These are phyloP conservation scores for Strix uralensis DNA, from an alignment of 2,113 vertebrate species.

Conservation along the genomic window DNA sequence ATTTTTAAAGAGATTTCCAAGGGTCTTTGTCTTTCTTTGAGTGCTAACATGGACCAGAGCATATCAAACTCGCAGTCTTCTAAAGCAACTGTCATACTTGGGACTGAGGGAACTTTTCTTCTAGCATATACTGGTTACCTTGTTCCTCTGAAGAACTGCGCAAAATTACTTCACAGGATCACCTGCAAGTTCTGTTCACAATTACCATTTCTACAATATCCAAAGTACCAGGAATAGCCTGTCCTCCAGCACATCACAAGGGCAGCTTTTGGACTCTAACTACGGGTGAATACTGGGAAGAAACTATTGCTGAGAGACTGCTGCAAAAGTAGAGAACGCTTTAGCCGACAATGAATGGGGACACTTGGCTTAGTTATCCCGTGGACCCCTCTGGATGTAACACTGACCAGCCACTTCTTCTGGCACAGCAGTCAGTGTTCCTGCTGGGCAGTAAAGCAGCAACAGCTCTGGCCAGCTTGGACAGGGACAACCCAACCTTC, in stretches of 20 bases:
- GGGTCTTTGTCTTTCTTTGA: neutral
- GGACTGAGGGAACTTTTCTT: neutral
- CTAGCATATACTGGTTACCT: neutral
- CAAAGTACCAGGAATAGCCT: neutral
- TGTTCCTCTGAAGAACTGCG: neutral
- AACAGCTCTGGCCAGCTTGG: neutral
- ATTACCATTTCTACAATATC: neutral
- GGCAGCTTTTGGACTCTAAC: neutral
- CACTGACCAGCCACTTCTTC: neutral
- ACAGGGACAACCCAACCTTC: neutral
- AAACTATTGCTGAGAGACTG: neutral
- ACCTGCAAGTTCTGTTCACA: neutral
- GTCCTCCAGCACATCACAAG: neutral
- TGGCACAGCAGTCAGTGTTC: neutral
- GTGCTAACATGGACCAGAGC: neutral
- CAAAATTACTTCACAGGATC: neutral
- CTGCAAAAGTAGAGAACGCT: neutral
- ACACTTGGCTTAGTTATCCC: accelerated
- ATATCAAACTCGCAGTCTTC: neutral
- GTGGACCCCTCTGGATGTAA: neutral
- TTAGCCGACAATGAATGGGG: accelerated
- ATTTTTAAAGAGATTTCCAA: neutral
- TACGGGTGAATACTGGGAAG: neutral
- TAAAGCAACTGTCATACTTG: neutral
- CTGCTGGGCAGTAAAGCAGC: neutral